Base-by-base conservation (phyloP, 2,797 vertebrate species). In the Coendou prehensilis region DNA sequence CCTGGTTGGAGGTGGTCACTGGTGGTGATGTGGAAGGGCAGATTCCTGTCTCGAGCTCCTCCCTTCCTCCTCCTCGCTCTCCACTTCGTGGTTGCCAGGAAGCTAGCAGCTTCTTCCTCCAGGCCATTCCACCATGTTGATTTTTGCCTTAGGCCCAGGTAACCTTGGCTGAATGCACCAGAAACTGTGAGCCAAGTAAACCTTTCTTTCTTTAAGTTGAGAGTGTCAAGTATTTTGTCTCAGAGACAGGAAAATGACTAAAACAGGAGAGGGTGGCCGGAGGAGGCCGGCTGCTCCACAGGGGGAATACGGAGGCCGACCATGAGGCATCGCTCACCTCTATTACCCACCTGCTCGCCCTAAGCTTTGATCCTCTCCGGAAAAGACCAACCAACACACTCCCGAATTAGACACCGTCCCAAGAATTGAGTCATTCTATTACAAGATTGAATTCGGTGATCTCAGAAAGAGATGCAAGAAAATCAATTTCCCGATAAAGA, bases 401-500 rank as follows among this genome's bases (percentile, higher is more conserved):
- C 81, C 54, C 54, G 96, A 97, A 88, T 33, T 87, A 96, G 86
- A 94, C 28, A 93, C 96, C 96, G 94, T 96, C 81, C 93, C 88
- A 96, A 95, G 87, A 96, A 97, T n/a, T 89, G 82, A 97, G 75
- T 94, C 96, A 91, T 95, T 96, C 57, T 50, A 89, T 64, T 83
- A 63, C 52, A 76, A 95, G 75, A 96, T 22, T 94, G 80, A 83
- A 96, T 97, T 96, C 76, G 45, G 94, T 79, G 92, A 97, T 91
- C 82, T 93, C 93, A 94, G 93, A 97, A 97, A 98, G 61, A 97
- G 94, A 98, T 71, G n/a, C 93, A 97, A 97, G n/a, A 9, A 97
- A 97, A 98, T 97, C 52, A 69, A 94, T 96, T 95, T 97, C 84
- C 87, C 61, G 50, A 96, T 37, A 87, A 94, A 94, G 41, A 96